Base-by-base conservation (phyloP, 2,888 invertebrate genomes). In the Listrodromus nycthemerus region DNA sequence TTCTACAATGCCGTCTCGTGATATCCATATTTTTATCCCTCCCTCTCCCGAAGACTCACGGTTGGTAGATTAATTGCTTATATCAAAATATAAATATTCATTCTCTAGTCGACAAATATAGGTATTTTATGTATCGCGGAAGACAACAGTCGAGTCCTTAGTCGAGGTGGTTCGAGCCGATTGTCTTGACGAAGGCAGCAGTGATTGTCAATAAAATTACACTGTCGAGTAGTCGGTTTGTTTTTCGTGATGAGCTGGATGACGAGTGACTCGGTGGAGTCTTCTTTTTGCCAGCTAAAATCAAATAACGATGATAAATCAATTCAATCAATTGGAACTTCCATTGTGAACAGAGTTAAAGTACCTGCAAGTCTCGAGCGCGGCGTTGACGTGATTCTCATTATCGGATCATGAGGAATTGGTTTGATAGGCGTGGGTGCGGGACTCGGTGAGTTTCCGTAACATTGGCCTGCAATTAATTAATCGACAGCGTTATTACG, bases 381-480 rank as follows among this genome's bases (percentile, higher is more conserved):
- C n/a, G 89, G 88, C 45, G 92, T 90, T 7, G 89, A 88, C 6
- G 91, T 87, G 48, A 91, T 91, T 81, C 90, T 87, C 90, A 91
- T 90, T 86, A 90, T 89, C 52, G 92, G 92, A 89, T 91, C 90
- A 45, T 88, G 90, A 10, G 90, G 88, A 79, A 88, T 86, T 27
- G 92, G 90, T 82, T 89, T 91, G 50, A 91, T 88, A 55, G 92
- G 91, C 69, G 92, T 92, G 41, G 93, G 93, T 0, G 93, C 93
- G n/a, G 93, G 93, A 88, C 93, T 93, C 61, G 93, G 92, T 8
- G 92, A 93, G 85, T 92, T 92, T n/a, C 92, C 93, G 30, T 92
- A 92, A 86, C 93, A 93, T 75, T 93, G 93, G 73, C 93, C 93
- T 93, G 84, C 73, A 71, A 82, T 45, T 19, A 69, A 83, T 70